Percentiles rank a stretch among this genome's conserved stretches.
phyloP scores from a whole-genome alignment of 2,888 invertebrate species.

The Thalpophila matura region DNA sequence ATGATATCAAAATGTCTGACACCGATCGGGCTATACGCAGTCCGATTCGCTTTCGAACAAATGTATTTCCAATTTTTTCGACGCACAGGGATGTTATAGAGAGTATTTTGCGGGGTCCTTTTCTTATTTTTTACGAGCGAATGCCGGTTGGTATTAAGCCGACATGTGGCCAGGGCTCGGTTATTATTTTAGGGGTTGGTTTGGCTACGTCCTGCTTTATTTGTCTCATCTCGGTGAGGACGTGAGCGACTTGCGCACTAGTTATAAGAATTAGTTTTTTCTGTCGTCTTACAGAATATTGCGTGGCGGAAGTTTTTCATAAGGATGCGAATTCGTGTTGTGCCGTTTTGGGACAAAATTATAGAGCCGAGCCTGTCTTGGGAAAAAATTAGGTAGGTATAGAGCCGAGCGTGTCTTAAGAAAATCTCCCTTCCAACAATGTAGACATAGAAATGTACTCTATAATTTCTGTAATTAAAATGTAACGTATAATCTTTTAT shows the following conservation, averaged over 20 bases:
- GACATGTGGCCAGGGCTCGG: constrained; percentile 84
- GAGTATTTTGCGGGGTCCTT: constrained; percentile 85
- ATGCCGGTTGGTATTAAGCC: constrained; percentile 82
- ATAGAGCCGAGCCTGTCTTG: background rate
- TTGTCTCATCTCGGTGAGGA: constrained; percentile 66
- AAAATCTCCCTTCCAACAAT: background rate
- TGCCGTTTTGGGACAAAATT: background rate
- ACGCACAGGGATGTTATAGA: constrained; percentile 82
- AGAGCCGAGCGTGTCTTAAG: background rate
- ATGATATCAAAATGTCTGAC: constrained; percentile 58
- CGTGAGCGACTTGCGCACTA: constrained; percentile 54
- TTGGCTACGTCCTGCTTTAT: constrained; percentile 73
- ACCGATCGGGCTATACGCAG: constrained; percentile 53
- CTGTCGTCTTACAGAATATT: constrained; percentile 65
- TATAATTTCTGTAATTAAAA: background rate
- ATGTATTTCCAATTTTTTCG: constrained; percentile 85
- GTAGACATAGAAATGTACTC: background rate
- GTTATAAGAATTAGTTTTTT: constrained; percentile 50
- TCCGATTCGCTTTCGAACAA: constrained; percentile 74
- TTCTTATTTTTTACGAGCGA: constrained; percentile 87
- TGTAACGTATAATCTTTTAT: no score
- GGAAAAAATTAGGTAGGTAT: no score
- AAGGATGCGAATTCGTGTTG: constrained; percentile 12
- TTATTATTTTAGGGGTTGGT: constrained; percentile 83
- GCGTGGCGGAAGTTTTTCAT: constrained; percentile 19